Conservation (phyloP, 2,797 vertebrate genomes). For the Cuniculus paca region DNA sequence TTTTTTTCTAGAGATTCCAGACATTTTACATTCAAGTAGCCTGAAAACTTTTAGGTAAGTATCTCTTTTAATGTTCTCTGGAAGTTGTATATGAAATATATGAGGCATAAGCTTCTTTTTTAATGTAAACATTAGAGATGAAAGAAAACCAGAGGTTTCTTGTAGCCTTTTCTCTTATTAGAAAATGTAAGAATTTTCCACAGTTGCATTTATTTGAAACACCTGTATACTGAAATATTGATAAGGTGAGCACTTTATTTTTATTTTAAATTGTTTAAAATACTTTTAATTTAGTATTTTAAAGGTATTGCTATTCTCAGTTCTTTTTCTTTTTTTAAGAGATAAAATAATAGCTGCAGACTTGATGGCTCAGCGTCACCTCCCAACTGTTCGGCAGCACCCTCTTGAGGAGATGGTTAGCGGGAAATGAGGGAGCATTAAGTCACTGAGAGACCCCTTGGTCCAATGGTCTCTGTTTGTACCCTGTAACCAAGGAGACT, state of each 20-base stretch:
- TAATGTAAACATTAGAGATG: neutral
- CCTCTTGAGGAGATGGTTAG: neutral
- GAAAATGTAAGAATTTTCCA: neutral
- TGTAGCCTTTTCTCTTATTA: neutral
- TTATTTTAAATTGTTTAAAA: neutral
- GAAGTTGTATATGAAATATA: neutral
- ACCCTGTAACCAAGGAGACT: neutral
- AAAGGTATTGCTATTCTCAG: neutral
- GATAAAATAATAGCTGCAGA: neutral
- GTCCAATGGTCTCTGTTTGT: neutral
- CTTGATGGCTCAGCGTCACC: neutral
- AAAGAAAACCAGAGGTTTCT: neutral
- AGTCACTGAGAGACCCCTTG: neutral
- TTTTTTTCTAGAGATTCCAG: conserved; percentile 94
- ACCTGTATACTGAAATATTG: neutral
- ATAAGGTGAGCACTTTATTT: neutral
- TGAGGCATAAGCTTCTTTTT: neutral
- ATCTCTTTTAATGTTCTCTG: neutral
- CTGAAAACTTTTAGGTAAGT: conserved; percentile 96
- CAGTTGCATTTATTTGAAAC: neutral
- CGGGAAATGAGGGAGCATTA: neutral
- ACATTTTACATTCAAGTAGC: conserved; percentile 94
- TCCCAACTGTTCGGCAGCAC: neutral
- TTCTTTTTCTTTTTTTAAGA: neutral
- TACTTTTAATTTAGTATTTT: neutral